phyloP scores from a whole-genome alignment of 2,888 invertebrate genomes.

The Cheilosia grossa region DNA sequence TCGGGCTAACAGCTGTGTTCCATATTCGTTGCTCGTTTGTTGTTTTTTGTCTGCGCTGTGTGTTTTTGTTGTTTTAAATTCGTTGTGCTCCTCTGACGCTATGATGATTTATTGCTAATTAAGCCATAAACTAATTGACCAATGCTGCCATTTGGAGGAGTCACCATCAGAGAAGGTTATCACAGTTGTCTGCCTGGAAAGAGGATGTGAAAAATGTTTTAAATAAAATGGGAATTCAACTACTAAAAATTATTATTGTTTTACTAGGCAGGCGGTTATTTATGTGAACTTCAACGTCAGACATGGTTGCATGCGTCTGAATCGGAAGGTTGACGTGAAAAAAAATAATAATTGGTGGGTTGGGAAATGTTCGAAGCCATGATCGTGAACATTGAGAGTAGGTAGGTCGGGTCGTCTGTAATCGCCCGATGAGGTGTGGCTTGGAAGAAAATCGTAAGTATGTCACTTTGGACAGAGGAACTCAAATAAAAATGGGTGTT shows the following conservation, averaged over 20 bases:
- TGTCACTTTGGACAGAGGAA: too few species aligned
- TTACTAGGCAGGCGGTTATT: too few species aligned
- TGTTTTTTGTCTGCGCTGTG: constrained; percentile 27
- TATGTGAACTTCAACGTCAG: constrained; percentile 17
- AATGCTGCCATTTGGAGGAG: constrained; percentile 37
- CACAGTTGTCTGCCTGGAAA: constrained; percentile 55
- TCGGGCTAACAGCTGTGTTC: constrained; percentile 56
- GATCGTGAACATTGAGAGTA: constrained; percentile 47
- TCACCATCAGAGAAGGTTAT: constrained; percentile 46
- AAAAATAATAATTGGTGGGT: constrained; percentile 48
- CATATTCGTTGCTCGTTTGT: constrained; percentile 54
- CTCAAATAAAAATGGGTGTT: constrained; percentile 27
- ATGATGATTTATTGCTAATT: constrained; percentile 57
- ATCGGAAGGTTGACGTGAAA: constrained; percentile 38
- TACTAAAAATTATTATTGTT: not conserved
- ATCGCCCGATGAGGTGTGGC: too few species aligned
- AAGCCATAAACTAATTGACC: constrained; percentile 50
- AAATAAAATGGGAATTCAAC: too few species aligned
- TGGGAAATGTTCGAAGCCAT: constrained; percentile 38
- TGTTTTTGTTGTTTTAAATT: constrained; percentile 11
- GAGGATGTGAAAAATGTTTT: not conserved
- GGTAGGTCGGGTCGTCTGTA: constrained; percentile 17
- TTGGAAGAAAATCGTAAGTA: too few species aligned
- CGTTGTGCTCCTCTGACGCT: constrained; percentile 23
- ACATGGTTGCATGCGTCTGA: constrained; percentile 56